Base-by-base conservation (phyloP, 2,113 vertebrate species). In the Ctenomys sociabilis region DNA sequence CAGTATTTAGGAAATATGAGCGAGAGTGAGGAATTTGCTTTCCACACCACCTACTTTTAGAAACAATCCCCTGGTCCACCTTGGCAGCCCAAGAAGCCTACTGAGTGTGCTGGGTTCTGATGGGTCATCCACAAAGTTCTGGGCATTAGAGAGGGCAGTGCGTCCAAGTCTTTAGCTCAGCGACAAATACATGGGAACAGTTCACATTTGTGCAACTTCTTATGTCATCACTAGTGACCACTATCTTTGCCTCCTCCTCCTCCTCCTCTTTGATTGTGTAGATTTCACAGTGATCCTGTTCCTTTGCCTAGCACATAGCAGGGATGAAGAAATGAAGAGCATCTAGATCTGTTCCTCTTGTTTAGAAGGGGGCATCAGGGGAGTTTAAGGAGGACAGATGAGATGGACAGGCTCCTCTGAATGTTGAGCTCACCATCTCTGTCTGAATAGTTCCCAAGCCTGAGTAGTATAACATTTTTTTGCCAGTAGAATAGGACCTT, bases 91-190 rank as follows among this genome's bases (percentile, higher is more conserved):
- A 6, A 43, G n/a, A 9, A 8, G 6, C 68, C 54, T 52, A 17
- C 2, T 30, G 0, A n/a, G 17, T 2, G 61, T 7, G 26, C 3
- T 64, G 30, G 30, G 12, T 30, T 72, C 3, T 7, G 0, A 12
- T 7, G 49, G 77, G 19, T 45, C 32, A 49, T 12, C 14, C 22
- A 14, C 54, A 24, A 30, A 57, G 8, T 28, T 57, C 32, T 8
- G 9, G n/a, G 63, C 3, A 1, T 63, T 37, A 30, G 1, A 3
- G 26, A 21, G 26, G 16, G 7, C 30, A 6, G 10, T 19, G 7
- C 8, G 37, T 14, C 43, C 37, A 30, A n/a, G 43, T 75, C 40
- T 40, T 63, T 30, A 54, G 40, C 3, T 59, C 32, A 1, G n/a
- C 11, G 43, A 14, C 43, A 21, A n/a, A 30, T 32, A 11, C 24